phyloP scores from a whole-genome alignment of 2,113 vertebrate genomes.

The Ageneiosus marmoratus region DNA sequence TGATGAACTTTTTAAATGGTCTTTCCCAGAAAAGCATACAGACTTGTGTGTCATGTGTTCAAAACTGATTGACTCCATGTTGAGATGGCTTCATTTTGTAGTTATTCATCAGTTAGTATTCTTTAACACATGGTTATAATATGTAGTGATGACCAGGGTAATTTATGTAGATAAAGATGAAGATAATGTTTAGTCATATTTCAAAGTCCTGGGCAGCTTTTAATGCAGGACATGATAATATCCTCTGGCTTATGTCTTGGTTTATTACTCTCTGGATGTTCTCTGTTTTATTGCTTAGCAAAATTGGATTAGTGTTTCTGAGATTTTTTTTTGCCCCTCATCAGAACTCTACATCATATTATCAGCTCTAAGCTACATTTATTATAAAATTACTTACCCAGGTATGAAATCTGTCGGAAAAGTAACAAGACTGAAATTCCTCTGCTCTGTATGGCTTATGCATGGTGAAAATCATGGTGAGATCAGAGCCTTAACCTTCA shows the following conservation, averaged over 20 bases:
- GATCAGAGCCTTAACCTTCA: no score
- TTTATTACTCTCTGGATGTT: constrained; percentile 13
- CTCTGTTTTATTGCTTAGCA: constrained; percentile 27
- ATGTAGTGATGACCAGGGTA: background rate
- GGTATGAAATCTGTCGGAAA: no score
- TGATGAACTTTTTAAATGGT: no score
- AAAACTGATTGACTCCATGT: background rate
- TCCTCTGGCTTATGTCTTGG: constrained; percentile 13
- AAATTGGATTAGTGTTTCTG: constrained; percentile 21
- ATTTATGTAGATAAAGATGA: no score
- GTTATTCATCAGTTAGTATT: background rate
- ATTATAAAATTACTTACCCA: background rate
- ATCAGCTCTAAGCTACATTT: background rate
- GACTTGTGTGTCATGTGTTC: background rate
- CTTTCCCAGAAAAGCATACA: background rate
- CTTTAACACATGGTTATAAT: background rate
- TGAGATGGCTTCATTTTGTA: background rate
- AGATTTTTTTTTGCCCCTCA: background rate
- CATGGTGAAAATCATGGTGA: no score
- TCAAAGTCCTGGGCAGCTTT: constrained; percentile 10
- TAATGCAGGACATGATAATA: background rate
- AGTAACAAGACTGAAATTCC: no score
- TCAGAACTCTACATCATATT: background rate
- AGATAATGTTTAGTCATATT: background rate
- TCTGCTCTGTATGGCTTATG: no score